Percentiles rank a stretch among this genome's conserved stretches.
These are phyloP conservation scores for Oryzias curvinotus DNA, from an alignment of 2,113 vertebrate genomes.

Conservation along the genomic window DNA sequence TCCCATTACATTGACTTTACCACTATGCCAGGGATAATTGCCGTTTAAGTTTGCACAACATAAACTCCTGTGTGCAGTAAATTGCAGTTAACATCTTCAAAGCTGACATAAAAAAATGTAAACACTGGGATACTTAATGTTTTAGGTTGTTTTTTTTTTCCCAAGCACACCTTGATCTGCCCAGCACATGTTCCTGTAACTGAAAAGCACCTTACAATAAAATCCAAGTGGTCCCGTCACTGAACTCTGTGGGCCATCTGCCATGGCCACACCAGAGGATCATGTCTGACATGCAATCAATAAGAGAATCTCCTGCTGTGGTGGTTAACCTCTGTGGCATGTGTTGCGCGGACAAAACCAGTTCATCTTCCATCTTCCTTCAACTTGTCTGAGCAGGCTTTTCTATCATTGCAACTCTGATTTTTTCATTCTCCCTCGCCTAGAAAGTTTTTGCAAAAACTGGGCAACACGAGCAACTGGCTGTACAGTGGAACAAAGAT, in stretches of 20 bases:
- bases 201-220: slow-evolving; percentile 12
- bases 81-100: no score
- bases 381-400: slow-evolving; percentile 6
- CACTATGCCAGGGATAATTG: no score
- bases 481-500: neutral
- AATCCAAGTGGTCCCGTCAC: slow-evolving; percentile 26
- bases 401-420: neutral
- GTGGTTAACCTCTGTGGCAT: slow-evolving; percentile 65
- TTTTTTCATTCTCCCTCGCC: neutral
- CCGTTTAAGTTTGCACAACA: no score
- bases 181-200: slow-evolving; percentile 13
- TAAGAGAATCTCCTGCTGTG: slow-evolving; percentile 68
- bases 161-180: neutral
- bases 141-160: no score
- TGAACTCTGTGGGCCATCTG: slow-evolving; percentile 65
- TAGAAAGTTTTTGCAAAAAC: no score
- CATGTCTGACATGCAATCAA: slow-evolving; percentile 75
- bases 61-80: no score
- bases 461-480: slow-evolving; percentile 1
- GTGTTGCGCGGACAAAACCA: slow-evolving; percentile 59
- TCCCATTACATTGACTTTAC: no score
- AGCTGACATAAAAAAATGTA: no score
- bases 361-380: slow-evolving; percentile 35
- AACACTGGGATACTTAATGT: no score
- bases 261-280: slow-evolving; percentile 59